Conservation (phyloP, 2,113 vertebrate species). For the Odocoileus virginianus region DNA sequence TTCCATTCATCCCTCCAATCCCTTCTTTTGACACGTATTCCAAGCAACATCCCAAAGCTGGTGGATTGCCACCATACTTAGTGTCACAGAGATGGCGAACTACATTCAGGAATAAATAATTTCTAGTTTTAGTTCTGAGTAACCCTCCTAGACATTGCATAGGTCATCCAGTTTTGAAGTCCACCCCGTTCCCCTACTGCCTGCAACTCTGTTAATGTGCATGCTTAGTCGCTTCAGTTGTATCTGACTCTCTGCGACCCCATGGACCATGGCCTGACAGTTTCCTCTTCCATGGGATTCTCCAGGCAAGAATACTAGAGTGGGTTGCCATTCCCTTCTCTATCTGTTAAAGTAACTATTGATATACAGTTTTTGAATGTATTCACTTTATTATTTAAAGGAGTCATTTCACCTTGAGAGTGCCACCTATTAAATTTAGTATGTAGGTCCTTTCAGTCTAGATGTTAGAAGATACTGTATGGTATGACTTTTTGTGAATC, state of each 20-base stretch:
- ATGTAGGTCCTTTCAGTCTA: not conserved
- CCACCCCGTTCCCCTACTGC: not conserved
- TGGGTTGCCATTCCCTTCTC: not conserved
- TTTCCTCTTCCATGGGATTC: not conserved
- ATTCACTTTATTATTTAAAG: not conserved
- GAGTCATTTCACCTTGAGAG: not conserved
- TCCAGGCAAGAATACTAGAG: not conserved
- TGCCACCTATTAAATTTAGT: not conserved
- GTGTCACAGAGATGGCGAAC: not conserved
- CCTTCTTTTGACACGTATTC: not conserved
- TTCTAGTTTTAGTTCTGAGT: not conserved
- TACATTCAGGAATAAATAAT: not conserved
- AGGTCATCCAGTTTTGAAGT: not conserved
- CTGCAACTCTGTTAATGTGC: not conserved
- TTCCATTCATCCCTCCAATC: not conserved
- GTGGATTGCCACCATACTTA: not conserved
- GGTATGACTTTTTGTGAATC: not conserved
- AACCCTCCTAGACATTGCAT: not conserved
- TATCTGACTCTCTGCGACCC: not conserved
- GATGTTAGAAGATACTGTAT: not conserved
- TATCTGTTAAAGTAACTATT: not conserved
- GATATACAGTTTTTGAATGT: not conserved
- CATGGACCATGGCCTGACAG: not conserved
- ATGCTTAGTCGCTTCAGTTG: not conserved
- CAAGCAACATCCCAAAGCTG: not conserved